Percentiles rank a stretch among this genome's conserved stretches.
These are phyloP conservation scores for Prietella phreatophila DNA, from an alignment of 2,113 vertebrate species.

Conservation along the genomic window DNA sequence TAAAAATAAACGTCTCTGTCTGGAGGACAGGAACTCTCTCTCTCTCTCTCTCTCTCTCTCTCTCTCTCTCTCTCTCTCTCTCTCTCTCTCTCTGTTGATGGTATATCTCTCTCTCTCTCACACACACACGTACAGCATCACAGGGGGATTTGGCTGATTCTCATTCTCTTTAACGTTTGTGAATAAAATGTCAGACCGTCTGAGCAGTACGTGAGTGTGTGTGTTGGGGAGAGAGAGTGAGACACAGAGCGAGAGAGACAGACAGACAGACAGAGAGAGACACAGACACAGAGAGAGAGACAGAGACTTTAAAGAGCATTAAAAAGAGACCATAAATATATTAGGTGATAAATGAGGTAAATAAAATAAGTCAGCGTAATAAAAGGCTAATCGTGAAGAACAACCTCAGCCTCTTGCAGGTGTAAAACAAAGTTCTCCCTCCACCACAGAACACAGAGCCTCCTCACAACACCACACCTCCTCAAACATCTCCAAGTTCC, in stretches of 20 bases:
- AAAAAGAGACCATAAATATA: no score
- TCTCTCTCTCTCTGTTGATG: neutral
- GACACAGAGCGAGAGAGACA: neutral
- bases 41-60: neutral
- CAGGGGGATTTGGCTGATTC: constrained; percentile 43
- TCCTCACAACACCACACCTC: no score
- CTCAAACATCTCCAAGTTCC: no score
- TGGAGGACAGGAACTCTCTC: neutral
- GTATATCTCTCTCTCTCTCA: neutral
- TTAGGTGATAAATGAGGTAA: no score
- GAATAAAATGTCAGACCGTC: constrained; percentile 40
- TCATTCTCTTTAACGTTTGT: constrained; percentile 42
- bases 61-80: constrained; percentile 12
- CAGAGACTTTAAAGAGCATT: no score
- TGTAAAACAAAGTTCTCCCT: no score
- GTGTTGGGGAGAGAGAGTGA: neutral
- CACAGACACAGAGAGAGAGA: neutral
- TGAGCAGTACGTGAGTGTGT: constrained; percentile 32
- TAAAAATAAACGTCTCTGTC: constrained; percentile 48
- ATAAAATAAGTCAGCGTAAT: no score
- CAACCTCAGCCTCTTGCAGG: no score
- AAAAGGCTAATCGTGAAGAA: no score
- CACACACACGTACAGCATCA: constrained; percentile 18
- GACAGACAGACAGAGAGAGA: neutral
- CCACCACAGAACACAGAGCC: no score